Evolutionary conservation across 2,113 vertebrate species (phyloP).

Genomic region (Sinocyclocheilus grahami): DNA sequence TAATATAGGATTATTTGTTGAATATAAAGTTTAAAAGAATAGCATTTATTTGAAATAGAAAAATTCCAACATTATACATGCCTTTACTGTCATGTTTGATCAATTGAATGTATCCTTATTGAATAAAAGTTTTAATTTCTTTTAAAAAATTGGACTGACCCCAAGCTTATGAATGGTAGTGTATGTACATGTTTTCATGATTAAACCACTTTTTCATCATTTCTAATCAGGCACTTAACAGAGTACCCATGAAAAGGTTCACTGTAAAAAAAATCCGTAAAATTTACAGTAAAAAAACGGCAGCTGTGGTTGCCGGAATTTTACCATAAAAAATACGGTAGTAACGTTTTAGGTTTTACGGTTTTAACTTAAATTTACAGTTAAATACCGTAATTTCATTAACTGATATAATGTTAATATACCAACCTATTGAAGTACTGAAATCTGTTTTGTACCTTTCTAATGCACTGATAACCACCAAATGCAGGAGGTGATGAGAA

Average conservation of each 20-base stretch:
- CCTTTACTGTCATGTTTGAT: background rate
- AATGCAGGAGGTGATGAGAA: no score
- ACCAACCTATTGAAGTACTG: no score
- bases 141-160: background rate
- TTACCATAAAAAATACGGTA: no score
- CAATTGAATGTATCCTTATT: background rate
- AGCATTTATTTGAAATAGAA: background rate
- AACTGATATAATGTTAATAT: no score
- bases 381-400: no score
- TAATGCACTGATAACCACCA: no score
- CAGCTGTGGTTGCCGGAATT: no score
- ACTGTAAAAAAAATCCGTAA: no score
- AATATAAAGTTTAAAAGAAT: background rate
- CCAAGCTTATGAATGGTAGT: background rate
- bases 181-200: background rate
- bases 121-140: background rate
- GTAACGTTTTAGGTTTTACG: no score
- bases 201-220: background rate
- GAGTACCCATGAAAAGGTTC: background rate
- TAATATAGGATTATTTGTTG: background rate
- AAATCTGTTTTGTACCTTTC: no score
- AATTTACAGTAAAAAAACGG: no score
- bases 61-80: background rate
- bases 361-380: no score
- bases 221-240: background rate